Evolutionary conservation across 2,113 vertebrate species (phyloP), one percentile per base, ranked within the genome.

Genomic region (Poeciliopsis prolifica): DNA sequence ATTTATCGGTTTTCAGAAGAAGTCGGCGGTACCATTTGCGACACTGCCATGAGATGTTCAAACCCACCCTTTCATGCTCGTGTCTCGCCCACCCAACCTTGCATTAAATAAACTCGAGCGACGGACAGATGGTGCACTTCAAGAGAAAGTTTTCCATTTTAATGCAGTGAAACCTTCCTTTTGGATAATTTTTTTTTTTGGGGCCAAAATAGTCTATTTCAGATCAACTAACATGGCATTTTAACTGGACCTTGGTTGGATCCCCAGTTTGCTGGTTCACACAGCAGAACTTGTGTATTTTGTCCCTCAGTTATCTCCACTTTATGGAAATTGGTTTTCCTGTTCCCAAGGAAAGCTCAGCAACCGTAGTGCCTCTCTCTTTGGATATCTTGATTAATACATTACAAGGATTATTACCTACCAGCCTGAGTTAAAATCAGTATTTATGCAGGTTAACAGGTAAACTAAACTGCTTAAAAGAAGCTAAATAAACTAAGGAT

Each of bases 301-400:
- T 82, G 73, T 85, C 74, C 81, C 84, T 88, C 62, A 65, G 70
- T 84, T 84, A 81, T 74, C 42, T 74, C 65, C 26, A 30, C 68
- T 80, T 79, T 63, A 67, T 73, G 62, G 75, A 74, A 80, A 81
- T 62, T 54, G 79, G 77, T 81, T 76, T 62, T 68, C 82, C 82
- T 29, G 78, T 81, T 77, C 82, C 87, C 61, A 76, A 88, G 82
- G 80, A 89, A 86, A 79, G 86, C 72, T 88, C 78, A 81, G 89
- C 79, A 87, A 93, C 92, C 92, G 86, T 90, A 88, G 94, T 95
- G 93, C 94, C 93, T 94, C 75, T 86, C 44, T 48, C 74, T 84
- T 72, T 87, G 70, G 1, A 83, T 78, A 76, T 68, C 62, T 81
- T 8, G 17, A 26, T 70, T 83, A 71, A 65, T 40, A 77, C 28